These are phyloP conservation scores for Cantharis rustica DNA, from an alignment of 2,888 invertebrate genomes.

Conservation along the genomic window DNA sequence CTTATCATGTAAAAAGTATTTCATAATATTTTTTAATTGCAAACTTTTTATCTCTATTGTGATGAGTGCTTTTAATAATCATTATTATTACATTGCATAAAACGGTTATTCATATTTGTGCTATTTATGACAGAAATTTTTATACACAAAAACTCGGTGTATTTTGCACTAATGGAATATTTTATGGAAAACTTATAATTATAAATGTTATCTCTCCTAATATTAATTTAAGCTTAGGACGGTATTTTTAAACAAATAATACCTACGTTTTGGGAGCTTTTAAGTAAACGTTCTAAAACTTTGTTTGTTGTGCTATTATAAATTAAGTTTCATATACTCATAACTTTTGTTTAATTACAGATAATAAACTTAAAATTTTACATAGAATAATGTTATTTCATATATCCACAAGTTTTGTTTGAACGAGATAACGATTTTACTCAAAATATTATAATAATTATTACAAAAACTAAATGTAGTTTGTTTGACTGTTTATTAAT, in stretches of 20 bases:
- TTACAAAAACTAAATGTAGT: neutral
- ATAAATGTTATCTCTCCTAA: slow-evolving; percentile 1
- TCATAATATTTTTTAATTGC: neutral
- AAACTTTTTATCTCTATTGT: neutral
- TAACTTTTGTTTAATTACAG: slow-evolving; percentile 6
- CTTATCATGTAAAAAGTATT: neutral
- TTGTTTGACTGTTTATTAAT: neutral
- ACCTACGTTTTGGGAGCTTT: slow-evolving; percentile 1
- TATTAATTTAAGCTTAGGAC: neutral
- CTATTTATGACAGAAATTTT: neutral
- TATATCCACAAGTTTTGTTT: neutral
- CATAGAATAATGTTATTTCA: slow-evolving; percentile 14
- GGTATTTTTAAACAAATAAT: slow-evolving; percentile 5
- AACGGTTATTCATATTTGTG: neutral
- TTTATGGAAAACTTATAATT: neutral
- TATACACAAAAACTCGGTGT: neutral
- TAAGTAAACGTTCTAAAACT: neutral
- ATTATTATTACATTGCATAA: neutral
- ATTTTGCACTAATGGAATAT: neutral
- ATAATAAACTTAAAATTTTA: slow-evolving; percentile 5
- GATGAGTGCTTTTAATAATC: neutral
- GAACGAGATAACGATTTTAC: neutral
- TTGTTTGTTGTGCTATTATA: slow-evolving; percentile 8
- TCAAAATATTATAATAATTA: neutral
- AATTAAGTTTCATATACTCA: slow-evolving; percentile 3